Evolutionary conservation across 1,140 invertebrate genomes (phyloP).

Genomic region (Anadara kagoshimensis): DNA sequence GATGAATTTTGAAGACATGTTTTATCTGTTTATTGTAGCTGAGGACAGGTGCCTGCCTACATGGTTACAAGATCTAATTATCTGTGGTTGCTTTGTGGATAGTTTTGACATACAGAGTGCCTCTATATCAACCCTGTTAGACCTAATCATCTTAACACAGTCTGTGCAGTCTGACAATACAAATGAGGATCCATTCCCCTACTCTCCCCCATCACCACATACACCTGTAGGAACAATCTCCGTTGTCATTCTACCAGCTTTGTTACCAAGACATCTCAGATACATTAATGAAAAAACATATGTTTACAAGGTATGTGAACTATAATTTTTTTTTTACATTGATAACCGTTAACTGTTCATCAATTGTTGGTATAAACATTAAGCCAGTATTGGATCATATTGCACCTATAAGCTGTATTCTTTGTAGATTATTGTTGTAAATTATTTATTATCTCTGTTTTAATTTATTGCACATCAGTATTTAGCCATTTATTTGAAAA

Average conservation of each 20-base stretch:
- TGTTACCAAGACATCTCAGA: slow-evolving; percentile 80
- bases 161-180: slow-evolving; percentile 65
- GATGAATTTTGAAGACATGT: too few species aligned
- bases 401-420: too few species aligned
- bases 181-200: slow-evolving; percentile 18
- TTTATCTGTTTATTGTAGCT: slow-evolving; percentile 33
- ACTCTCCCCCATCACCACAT: slow-evolving; percentile 35
- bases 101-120: slow-evolving; percentile 80
- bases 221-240: slow-evolving; percentile 78
- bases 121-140: slow-evolving; percentile 84
- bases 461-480: too few species aligned
- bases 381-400: too few species aligned
- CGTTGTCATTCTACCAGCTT: slow-evolving; percentile 81
- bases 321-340: slow-evolving; percentile 1
- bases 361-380: too few species aligned
- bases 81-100: slow-evolving; percentile 81
- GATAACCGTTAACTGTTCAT: too few species aligned
- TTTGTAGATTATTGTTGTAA: too few species aligned
- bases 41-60: slow-evolving; percentile 76
- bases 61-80: slow-evolving; percentile 85
- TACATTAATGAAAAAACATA: slow-evolving; percentile 80
- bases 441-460: too few species aligned
- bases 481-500: too few species aligned
- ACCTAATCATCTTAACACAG: slow-evolving; percentile 79
- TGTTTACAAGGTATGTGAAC: slow-evolving; percentile 79